Base-by-base conservation (phyloP, 2,113 vertebrate species). In the Thalassarche chlororhynchos region DNA sequence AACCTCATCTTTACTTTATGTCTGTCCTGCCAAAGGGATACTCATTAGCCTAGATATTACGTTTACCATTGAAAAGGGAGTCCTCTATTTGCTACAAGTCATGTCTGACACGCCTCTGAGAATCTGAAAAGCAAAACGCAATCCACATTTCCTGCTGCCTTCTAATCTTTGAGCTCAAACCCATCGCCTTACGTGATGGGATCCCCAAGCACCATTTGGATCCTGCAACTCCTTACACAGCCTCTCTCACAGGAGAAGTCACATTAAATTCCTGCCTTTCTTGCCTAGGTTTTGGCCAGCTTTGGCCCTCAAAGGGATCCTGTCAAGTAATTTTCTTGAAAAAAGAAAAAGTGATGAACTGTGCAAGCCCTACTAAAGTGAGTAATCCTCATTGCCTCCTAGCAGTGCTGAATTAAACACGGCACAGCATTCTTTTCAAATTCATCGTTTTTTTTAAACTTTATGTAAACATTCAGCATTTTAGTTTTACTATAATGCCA, bases 101-200 rank as follows among this genome's bases (percentile, higher is more conserved):
- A 2, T 3, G 7, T 8, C 80, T 72, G 61, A 57, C 2, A 3
- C 0, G 4, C 4, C 25, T 25, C 72, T 0, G 1, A 72, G 46
- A 77, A 91, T 2, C 40, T 72, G 71, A 77, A 42, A 74, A 72
- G 14, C 57, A 36, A 65, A 52, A 95, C 71, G 68, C 36, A 58
- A 20, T 8, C 20, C 21, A 10, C 8, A 1, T 29, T 72, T 84
- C 81, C 61, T 23, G 13, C 18, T 2, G 3, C 36, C 58, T 65
- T 18, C 46, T 46, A 14, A 49, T 32, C 46, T 52, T 79, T 29
- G 47, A 92, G n/a, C 42, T 75, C 36, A 60, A 72, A 49, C 15
- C 54, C 42, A 25, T 31, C 65, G n/a, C 49, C 9, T 89, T 21
- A 34, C 2, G 9, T 42, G 29, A 55, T 15, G 16, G 34, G 36